Percentiles rank a stretch among this genome's conserved stretches.
Conservation (phyloP, 2,888 invertebrate genomes). For the Smittia sp. region DNA sequence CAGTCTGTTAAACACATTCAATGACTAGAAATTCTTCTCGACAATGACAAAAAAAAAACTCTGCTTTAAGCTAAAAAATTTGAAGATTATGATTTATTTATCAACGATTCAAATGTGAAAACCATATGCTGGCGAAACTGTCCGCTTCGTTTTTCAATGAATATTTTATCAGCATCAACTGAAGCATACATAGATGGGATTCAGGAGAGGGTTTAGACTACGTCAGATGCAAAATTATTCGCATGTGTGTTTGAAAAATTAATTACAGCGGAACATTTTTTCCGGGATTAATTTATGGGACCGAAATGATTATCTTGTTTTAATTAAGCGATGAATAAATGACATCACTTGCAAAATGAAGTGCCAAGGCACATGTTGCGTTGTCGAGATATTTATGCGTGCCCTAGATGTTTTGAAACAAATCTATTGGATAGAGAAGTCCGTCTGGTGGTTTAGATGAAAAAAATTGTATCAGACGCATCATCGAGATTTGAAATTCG, state of each 20-base stretch:
- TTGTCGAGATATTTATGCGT: conserved; percentile 5
- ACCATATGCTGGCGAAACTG: conserved; percentile 39
- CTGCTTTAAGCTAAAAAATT: conserved; percentile 18
- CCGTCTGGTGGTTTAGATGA: too few species aligned
- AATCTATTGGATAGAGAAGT: too few species aligned
- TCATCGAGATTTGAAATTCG: too few species aligned
- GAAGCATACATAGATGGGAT: conserved; percentile 2
- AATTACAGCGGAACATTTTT: neutral
- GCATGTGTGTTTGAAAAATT: conserved; percentile 25
- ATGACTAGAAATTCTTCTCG: conserved; percentile 13
- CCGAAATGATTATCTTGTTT: neutral
- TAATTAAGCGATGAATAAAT: neutral
- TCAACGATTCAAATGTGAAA: conserved; percentile 35
- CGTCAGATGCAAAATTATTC: conserved; percentile 13
- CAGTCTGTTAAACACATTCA: conserved; percentile 39
- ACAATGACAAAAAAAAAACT: conserved; percentile 11
- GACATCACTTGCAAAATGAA: neutral
- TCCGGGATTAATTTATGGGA: conserved; percentile 3
- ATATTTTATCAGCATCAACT: conserved; percentile 17
- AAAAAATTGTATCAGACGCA: too few species aligned
- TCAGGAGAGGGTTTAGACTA: neutral
- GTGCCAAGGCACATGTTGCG: neutral
- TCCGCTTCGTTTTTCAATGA: conserved; percentile 7
- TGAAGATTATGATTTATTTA: conserved; percentile 42
- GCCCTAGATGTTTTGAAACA: too few species aligned